These are phyloP conservation scores for Plutomurus gul DNA, from an alignment of 1,140 invertebrate genomes.

Conservation along the genomic window DNA sequence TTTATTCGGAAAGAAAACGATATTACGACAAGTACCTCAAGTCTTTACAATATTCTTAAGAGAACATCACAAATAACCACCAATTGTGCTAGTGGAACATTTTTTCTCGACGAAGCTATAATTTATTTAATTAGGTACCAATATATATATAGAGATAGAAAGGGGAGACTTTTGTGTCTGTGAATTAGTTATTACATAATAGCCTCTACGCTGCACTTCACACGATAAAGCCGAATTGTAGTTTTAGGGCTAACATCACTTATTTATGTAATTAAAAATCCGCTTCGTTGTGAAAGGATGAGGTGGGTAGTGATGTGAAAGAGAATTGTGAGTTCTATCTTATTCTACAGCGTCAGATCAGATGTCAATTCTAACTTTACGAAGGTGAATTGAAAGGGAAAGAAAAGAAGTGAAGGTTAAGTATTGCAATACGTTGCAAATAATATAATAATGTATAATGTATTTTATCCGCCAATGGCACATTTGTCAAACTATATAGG, in stretches of 20 bases:
- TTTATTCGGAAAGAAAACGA: neutral
- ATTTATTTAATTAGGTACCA: no score
- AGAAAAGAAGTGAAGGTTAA: neutral
- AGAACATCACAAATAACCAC: no score
- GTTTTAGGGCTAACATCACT: neutral
- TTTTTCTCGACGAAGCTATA: neutral
- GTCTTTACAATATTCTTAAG: neutral
- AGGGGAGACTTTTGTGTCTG: neutral
- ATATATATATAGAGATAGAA: constrained; percentile 3
- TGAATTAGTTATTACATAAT: neutral
- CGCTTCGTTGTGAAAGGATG: neutral
- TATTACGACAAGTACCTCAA: neutral
- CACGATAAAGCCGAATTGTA: constrained; percentile 1
- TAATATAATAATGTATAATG: constrained; percentile 10
- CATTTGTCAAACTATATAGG: neutral
- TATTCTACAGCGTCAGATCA: neutral
- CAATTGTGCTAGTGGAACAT: neutral
- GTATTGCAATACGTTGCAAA: constrained; percentile 24
- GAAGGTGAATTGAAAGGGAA: neutral
- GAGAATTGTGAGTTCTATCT: neutral
- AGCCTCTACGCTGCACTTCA: neutral
- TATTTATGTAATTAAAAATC: neutral
- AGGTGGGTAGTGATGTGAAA: neutral
- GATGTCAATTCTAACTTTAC: no score
- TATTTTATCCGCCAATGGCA: constrained; percentile 16